Evolutionary conservation across 2,888 invertebrate species (phyloP), one percentile per base, ranked within the genome.

Genomic region (Neocrepidodera transversa): DNA sequence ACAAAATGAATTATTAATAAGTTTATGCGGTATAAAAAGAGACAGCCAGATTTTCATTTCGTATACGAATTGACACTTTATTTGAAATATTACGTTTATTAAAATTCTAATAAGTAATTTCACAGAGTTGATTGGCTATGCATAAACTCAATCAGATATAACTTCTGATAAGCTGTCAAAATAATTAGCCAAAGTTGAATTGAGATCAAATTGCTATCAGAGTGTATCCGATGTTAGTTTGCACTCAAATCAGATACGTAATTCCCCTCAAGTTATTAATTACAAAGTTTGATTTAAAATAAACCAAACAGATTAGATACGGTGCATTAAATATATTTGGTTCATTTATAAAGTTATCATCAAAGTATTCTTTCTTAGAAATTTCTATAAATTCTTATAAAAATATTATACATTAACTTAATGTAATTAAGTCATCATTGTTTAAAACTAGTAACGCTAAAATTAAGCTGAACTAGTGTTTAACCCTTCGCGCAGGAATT

Each of bases 91-190:
- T 23, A 23, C 23, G 4, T 23, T 23, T 23, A 23, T 23, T 23
- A 23, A 23, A 23, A 23, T 23, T 23, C 4, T 23, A 23, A 23
- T 23, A 23, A 23, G 28, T 16, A 47, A 47, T 47, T 47, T 47
- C 14, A 23, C 23, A 5, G 3, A 3, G 16, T 48, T 48, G 32
- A 48, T 32, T 48, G 32, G 32, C 13, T 32, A 48, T 32, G 32
- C 48, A 48, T 30, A 48, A 47, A 48, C 30, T 32, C 32, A 7
- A 48, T 32, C 11, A n/a, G 30, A 32, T 48, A 32, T 18, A 48
- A 32, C 17, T 48, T 48, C 48, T 48, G 18, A 30, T 32, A 13
- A 30, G 17, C 30, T 48, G 32, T 32, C 48, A 48, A 32, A 17
- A 18, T 18, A 48, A 48, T 48, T 48, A 48, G 13, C 32, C 11